Percentiles rank a stretch among this genome's conserved stretches.
Evolutionary conservation across 2,797 vertebrate species (phyloP).

Genomic region (Sebastes paucispinis): DNA sequence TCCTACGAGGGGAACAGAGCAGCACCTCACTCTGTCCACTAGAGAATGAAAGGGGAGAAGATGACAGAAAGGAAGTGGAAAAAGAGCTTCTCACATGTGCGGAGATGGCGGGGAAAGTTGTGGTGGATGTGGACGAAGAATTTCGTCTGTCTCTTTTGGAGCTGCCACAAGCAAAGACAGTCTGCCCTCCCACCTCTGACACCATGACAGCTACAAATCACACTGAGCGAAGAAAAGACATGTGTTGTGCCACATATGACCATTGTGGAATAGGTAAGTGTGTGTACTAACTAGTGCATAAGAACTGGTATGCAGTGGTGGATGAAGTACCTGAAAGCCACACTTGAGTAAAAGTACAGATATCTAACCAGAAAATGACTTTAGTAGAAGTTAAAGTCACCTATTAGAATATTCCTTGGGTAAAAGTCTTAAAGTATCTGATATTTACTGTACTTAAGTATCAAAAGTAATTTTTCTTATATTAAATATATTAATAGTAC

Average conservation of each 20-base stretch:
- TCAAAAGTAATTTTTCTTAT: too few species aligned
- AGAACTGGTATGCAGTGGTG: background rate
- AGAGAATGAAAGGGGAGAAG: background rate
- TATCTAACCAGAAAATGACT: too few species aligned
- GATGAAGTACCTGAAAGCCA: too few species aligned
- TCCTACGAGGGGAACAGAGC: slow-evolving; percentile 31
- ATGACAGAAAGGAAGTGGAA: background rate
- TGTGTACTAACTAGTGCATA: background rate
- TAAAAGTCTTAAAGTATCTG: too few species aligned
- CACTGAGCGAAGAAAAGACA: background rate
- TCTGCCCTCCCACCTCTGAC: background rate
- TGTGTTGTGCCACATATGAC: background rate
- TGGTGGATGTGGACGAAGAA: background rate
- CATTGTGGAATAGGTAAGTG: slow-evolving; percentile 33
- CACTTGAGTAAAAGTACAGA: too few species aligned
- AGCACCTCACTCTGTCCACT: background rate
- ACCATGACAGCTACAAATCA: background rate
- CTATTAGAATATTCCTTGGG: too few species aligned
- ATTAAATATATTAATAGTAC: too few species aligned
- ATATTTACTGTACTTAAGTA: too few species aligned
- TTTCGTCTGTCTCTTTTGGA: slow-evolving; percentile 20
- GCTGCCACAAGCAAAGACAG: slow-evolving; percentile 4
- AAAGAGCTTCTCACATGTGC: background rate
- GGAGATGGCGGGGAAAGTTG: background rate
- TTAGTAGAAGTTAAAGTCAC: too few species aligned